Evolutionary conservation across 2,888 invertebrate species (phyloP).

Genomic region (Fragum fragum): DNA sequence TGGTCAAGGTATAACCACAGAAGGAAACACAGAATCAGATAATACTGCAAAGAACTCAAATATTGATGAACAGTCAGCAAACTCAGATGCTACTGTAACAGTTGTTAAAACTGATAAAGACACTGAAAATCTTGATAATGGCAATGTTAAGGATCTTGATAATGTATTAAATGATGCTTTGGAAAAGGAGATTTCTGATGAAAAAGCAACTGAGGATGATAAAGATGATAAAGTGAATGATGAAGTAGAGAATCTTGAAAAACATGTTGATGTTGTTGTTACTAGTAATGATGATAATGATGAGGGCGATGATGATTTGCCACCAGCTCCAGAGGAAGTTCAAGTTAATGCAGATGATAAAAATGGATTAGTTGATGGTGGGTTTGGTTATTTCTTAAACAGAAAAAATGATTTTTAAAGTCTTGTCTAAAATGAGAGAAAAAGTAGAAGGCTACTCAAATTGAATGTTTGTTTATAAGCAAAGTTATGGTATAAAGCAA

Average conservation of each 20-base stretch:
- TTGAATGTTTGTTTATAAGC: too few species aligned
- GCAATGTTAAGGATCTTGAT: conserved; percentile 22
- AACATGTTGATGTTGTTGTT: conserved; percentile 10
- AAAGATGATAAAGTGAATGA: neutral
- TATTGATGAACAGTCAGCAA: conserved; percentile 5
- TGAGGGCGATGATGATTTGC: conserved; percentile 6
- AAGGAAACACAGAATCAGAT: neutral
- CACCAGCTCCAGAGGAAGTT: neutral
- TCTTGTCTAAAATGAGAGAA: too few species aligned
- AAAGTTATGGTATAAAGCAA: too few species aligned
- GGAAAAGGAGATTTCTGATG: neutral
- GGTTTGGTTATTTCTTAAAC: too few species aligned
- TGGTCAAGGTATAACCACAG: neutral
- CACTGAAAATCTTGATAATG: neutral
- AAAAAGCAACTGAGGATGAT: neutral
- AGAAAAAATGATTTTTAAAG: too few species aligned
- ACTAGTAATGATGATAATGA: neutral
- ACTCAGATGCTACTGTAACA: neutral
- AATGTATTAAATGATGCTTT: conserved; percentile 1
- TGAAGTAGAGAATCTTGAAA: neutral
- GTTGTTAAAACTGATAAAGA: conserved; percentile 6
- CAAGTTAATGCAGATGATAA: neutral
- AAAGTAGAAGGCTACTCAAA: too few species aligned
- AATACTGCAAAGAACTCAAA: neutral
- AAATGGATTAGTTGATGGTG: conserved; percentile 5